These are phyloP conservation scores for Syngnathus acus DNA, from an alignment of 2,797 vertebrate species.

Conservation along the genomic window DNA sequence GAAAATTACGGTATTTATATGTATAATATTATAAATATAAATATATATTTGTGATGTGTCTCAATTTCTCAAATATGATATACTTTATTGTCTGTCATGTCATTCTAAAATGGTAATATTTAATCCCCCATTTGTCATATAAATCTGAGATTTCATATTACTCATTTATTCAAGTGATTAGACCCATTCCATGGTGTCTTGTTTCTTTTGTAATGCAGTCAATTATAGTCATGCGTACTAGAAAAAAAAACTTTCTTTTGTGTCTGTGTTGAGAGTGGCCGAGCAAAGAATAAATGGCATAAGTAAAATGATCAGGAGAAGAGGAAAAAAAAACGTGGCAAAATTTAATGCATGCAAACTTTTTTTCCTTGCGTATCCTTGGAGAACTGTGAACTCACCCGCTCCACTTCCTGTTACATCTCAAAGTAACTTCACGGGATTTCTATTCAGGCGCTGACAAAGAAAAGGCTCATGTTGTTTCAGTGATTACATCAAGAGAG, in stretches of 20 bases:
- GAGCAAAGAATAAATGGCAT: slow-evolving; percentile 18
- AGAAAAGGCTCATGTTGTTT: neutral
- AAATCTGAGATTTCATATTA: too few species aligned
- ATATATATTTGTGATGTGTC: too few species aligned
- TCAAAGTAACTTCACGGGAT: slow-evolving; percentile 9
- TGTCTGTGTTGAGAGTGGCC: neutral
- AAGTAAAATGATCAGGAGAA: slow-evolving; percentile 17
- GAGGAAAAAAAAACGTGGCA: slow-evolving; percentile 21
- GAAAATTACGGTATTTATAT: too few species aligned
- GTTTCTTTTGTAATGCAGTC: slow-evolving; percentile 52
- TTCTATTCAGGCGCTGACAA: slow-evolving; percentile 7
- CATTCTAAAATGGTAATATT: too few species aligned
- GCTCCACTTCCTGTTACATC: slow-evolving; percentile 10
- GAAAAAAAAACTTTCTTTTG: slow-evolving; percentile 8
- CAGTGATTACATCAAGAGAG: neutral
- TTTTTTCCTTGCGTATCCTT: slow-evolving; percentile 18
- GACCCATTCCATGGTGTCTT: slow-evolving; percentile 21
- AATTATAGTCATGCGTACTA: slow-evolving; percentile 13
- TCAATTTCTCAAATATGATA: too few species aligned
- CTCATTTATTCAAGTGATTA: neutral
- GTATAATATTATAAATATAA: too few species aligned
- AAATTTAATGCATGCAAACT: slow-evolving; percentile 41
- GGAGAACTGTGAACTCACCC: slow-evolving; percentile 30
- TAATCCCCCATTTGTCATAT: too few species aligned
- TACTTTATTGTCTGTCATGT: too few species aligned